Conservation (phyloP, 2,888 invertebrate species). For the Diarsia brunnea region DNA sequence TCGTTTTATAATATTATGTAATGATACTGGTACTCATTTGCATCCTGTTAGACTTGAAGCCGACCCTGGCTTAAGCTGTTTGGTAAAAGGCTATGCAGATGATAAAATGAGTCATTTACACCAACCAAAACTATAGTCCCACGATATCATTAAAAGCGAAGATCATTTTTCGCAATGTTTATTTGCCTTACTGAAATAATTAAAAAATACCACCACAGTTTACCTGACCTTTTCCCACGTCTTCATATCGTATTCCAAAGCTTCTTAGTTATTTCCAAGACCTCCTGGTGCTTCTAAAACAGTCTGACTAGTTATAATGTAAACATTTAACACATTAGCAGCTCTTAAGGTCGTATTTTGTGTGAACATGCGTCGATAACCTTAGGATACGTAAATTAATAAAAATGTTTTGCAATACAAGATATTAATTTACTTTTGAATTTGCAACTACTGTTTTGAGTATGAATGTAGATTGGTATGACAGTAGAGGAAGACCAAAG, state of each 20-base stretch:
- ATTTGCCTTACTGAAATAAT: constrained; percentile 1
- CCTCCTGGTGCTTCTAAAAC: constrained; percentile 16
- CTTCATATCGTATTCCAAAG: constrained; percentile 24
- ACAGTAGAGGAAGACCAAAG: too few relatives aligned
- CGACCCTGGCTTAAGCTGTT: too few relatives aligned
- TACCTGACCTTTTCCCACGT: not conserved
- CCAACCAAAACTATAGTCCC: not conserved
- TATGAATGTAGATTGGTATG: too few relatives aligned
- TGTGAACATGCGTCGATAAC: not conserved
- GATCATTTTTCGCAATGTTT: not conserved
- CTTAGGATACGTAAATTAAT: constrained; percentile 13
- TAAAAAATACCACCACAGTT: not conserved
- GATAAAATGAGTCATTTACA: not conserved
- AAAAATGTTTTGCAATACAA: not conserved
- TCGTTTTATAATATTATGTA: too few relatives aligned
- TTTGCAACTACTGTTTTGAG: not conserved
- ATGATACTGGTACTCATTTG: too few relatives aligned
- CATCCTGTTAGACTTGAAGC: too few relatives aligned
- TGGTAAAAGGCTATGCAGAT: too few relatives aligned
- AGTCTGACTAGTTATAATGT: not conserved
- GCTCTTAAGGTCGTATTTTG: constrained; percentile 21
- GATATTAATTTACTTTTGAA: not conserved
- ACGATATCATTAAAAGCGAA: not conserved
- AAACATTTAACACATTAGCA: constrained; percentile 39
- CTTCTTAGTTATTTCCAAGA: not conserved